phyloP scores from a whole-genome alignment of 1,140 invertebrate genomes.

The Euborellia annulipes region DNA sequence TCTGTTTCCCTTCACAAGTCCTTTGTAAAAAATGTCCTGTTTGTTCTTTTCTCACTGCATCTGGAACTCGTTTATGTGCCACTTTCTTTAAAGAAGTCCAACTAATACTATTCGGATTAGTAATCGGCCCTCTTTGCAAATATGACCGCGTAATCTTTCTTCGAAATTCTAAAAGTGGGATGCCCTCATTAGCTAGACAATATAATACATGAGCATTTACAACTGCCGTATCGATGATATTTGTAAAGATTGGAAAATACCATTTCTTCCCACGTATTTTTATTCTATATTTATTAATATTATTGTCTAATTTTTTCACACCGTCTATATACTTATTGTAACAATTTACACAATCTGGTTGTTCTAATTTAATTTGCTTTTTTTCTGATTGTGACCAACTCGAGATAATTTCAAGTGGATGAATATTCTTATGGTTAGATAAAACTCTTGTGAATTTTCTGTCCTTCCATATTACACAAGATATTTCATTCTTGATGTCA shows the following conservation, averaged over 20 bases:
- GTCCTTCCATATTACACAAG: too few species aligned
- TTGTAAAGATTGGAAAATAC: constrained; percentile 14
- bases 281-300: constrained; percentile 9
- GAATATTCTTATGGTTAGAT: too few species aligned
- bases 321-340: constrained; percentile 5
- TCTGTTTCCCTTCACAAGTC: constrained; percentile 13
- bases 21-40: constrained; percentile 10
- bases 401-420: too few species aligned
- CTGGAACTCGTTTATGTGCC: constrained; percentile 5
- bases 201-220: constrained; percentile 14
- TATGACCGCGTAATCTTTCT: constrained; percentile 12
- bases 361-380: background rate
- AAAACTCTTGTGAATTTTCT: too few species aligned
- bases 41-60: constrained; percentile 7
- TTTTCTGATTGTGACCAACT: background rate
- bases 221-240: constrained; percentile 10
- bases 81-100: constrained; percentile 10
- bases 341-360: background rate
- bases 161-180: constrained; percentile 12
- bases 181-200: constrained; percentile 12
- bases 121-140: constrained; percentile 11
- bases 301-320: constrained; percentile 9
- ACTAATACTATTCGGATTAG: constrained; percentile 11
- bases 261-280: constrained; percentile 10
- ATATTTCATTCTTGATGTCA: too few species aligned